Evolutionary conservation across 2,797 vertebrate species (phyloP), one percentile per base, ranked within the genome.

Genomic region (Otolemur crassicaudatus): DNA sequence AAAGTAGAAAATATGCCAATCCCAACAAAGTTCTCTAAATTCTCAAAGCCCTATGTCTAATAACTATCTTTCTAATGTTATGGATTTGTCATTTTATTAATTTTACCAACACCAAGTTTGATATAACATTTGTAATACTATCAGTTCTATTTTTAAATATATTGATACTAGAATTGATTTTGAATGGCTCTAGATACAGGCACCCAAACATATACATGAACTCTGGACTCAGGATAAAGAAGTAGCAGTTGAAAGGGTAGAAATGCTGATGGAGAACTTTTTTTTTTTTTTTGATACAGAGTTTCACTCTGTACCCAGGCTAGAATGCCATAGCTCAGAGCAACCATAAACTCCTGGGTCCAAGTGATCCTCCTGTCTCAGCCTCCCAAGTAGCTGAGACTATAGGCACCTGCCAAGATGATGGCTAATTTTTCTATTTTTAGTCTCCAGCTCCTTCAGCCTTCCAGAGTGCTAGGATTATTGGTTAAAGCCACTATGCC

Each of bases 81-180:
- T 58, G 23, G 23, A 80, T 84, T 92, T 80, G 58, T 80, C 65
- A 69, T 89, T 92, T 69, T 91, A 87, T 93, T 73, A 73, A 75
- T 83, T 94, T 95, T 95, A 16, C 89, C 49, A 90, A 37, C 25
- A 25, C 94, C 17, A 65, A 84, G 34, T 91, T 86, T 25, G 46
- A 91, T 6, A 80, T 87, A 61, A 58, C 4, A 81, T 83, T 87
- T 84, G 81, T 29, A 65, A n/a, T 63, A 49, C 60, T 49, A 65
- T n/a, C 37, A 82, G 77, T 83, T 22, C 31, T 96, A 22, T 82
- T 89, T 91, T 91, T 65, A 72, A 91, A 94, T 53, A 31, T 53
- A 73, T 67, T 72, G 81, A 90, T 83, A 84, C 0, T 65, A 63
- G 80, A 86, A n/a, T 75, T 96, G 77, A 31, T 96, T 96, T 81